phyloP scores from a whole-genome alignment of 1,140 invertebrate species.

The Psilanteris sp. region DNA sequence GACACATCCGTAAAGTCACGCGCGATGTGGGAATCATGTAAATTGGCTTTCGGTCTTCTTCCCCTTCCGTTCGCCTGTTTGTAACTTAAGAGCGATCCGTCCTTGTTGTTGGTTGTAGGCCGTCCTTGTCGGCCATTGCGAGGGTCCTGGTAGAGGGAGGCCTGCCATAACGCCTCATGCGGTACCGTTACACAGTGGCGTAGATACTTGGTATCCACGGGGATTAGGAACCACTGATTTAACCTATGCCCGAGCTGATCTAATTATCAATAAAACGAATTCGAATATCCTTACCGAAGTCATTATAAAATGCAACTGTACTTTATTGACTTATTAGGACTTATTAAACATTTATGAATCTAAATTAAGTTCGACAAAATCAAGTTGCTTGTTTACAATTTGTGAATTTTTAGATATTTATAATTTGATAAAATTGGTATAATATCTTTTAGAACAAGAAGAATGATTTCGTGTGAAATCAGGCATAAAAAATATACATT shows the following conservation, averaged over 20 bases:
- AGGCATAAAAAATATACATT: no score
- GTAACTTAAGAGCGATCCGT: constrained; percentile 63
- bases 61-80: constrained; percentile 49
- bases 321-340: no score
- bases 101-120: constrained; percentile 71
- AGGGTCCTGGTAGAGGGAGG: constrained; percentile 64
- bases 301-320: no score
- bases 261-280: constrained; percentile 78
- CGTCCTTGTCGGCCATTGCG: constrained; percentile 73
- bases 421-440: no score
- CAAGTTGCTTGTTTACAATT: no score
- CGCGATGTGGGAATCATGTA: constrained; percentile 70
- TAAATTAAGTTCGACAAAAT: no score
- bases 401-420: no score
- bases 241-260: constrained; percentile 74
- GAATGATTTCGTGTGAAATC: no score
- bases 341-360: no score
- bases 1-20: constrained; percentile 67
- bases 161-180: constrained; percentile 69
- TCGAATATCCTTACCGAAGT: constrained; percentile 52
- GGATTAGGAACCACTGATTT: constrained; percentile 57
- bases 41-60: constrained; percentile 53
- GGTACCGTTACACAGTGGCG: constrained; percentile 77
- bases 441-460: no score
- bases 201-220: constrained; percentile 34